Percentiles rank a stretch among this genome's conserved stretches.
These are phyloP conservation scores for Folsomia manolachei DNA, from an alignment of 2,888 invertebrate genomes.

Conservation along the genomic window DNA sequence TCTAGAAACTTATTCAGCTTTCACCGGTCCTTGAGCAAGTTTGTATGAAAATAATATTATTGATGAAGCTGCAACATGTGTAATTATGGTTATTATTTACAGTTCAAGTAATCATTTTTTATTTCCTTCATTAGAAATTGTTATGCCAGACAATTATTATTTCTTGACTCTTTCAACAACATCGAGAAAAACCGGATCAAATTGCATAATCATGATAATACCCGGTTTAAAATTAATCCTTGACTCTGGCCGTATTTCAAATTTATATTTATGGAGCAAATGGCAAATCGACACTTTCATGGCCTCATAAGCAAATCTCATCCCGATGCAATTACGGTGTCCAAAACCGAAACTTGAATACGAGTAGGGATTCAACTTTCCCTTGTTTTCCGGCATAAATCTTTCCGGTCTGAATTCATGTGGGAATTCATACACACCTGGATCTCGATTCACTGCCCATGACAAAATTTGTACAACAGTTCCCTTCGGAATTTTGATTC, in stretches of 20 bases:
- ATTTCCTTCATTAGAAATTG: no score
- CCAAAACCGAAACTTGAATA: slow-evolving; percentile 41
- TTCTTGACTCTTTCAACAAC: slow-evolving; percentile 17
- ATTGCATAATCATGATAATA: slow-evolving; percentile 29
- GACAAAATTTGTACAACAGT: slow-evolving; percentile 32
- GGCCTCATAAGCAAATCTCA: slow-evolving; percentile 39
- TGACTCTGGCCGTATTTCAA: slow-evolving; percentile 37
- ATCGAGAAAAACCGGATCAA: slow-evolving; percentile 38
- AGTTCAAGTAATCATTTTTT: background rate
- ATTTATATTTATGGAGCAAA: slow-evolving; percentile 33
- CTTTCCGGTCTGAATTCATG: slow-evolving; percentile 42
- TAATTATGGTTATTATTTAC: no score
- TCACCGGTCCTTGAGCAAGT: no score
- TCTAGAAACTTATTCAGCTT: no score
- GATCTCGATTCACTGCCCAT: slow-evolving; percentile 41
- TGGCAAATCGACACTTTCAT: slow-evolving; percentile 37
- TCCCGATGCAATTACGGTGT: slow-evolving; percentile 38
- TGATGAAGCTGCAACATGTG: background rate
- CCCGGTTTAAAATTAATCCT: slow-evolving; percentile 35
- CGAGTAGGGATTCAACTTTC: slow-evolving; percentile 29
- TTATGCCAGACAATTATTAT: background rate
- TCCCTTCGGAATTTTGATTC: slow-evolving; percentile 40
- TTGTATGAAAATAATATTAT: no score
- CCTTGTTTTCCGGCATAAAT: slow-evolving; percentile 42
- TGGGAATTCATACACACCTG: slow-evolving; percentile 39